Evolutionary conservation across 2,888 invertebrate species (phyloP).

Genomic region (Ferdinandea cuprea): DNA sequence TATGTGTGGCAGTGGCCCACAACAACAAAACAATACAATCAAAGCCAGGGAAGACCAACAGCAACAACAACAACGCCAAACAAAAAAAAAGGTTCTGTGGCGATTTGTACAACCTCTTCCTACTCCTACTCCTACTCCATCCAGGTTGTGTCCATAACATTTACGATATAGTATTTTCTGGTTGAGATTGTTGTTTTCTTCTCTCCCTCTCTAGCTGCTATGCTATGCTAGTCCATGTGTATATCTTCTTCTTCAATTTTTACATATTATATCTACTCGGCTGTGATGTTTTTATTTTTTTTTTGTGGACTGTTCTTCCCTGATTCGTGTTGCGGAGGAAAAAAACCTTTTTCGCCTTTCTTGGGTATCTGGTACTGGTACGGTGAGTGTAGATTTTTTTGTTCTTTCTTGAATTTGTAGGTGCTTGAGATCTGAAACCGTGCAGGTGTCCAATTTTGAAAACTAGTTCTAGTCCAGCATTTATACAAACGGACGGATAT

Average conservation of each 20-base stretch:
- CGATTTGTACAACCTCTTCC: slow-evolving; percentile 65
- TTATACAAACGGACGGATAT: slow-evolving; percentile 35
- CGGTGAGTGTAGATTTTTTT: slow-evolving; percentile 44
- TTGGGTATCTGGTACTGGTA: too few relatives aligned
- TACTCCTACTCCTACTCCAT: too few relatives aligned
- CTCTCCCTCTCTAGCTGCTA: slow-evolving; percentile 19
- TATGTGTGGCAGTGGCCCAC: slow-evolving; percentile 36
- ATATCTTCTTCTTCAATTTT: slow-evolving; percentile 54
- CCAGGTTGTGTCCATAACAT: slow-evolving; percentile 44
- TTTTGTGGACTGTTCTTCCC: slow-evolving; percentile 26
- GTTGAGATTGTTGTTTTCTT: slow-evolving; percentile 49
- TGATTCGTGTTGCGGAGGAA: slow-evolving; percentile 51
- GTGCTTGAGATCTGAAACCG: slow-evolving; percentile 74
- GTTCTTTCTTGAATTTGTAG: slow-evolving; percentile 53
- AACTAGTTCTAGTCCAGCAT: slow-evolving; percentile 73
- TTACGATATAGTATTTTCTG: slow-evolving; percentile 47
- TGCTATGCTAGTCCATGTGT: too few relatives aligned
- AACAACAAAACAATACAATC: slow-evolving; percentile 53
- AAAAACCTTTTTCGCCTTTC: slow-evolving; percentile 65
- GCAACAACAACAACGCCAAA: too few relatives aligned
- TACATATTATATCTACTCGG: slow-evolving; percentile 57
- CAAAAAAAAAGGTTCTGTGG: slow-evolving; percentile 66
- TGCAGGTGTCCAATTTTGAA: slow-evolving; percentile 75
- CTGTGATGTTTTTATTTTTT: slow-evolving; percentile 23
- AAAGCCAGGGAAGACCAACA: slow-evolving; percentile 31